These are phyloP conservation scores for Drosophila ezoana DNA, from an alignment of 2,888 invertebrate species.

Conservation along the genomic window DNA sequence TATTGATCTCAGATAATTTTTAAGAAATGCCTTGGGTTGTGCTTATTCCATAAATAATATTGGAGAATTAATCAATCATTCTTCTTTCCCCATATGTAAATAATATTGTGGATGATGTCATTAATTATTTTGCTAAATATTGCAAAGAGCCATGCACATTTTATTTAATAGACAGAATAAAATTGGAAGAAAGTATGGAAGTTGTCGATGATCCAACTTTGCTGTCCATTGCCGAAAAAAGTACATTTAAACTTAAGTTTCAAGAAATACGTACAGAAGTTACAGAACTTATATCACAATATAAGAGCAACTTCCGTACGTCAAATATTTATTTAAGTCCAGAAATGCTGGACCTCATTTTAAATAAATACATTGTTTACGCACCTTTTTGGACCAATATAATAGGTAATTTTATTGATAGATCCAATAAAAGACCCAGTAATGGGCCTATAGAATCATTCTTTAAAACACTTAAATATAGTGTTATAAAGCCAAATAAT, in stretches of 20 bases:
- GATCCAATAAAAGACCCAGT: not conserved
- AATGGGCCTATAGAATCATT: conserved; percentile 4
- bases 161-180: not conserved
- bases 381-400: too few relatives aligned
- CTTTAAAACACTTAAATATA: conserved; percentile 3
- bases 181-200: not conserved
- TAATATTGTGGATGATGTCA: not conserved
- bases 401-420: not conserved
- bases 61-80: too few relatives aligned
- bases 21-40: too few relatives aligned
- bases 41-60: too few relatives aligned
- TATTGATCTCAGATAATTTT: too few relatives aligned
- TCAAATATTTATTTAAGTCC: not conserved
- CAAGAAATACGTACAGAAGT: not conserved
- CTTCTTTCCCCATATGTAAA: not conserved
- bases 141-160: too few relatives aligned
- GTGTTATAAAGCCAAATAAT: not conserved
- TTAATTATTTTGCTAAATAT: not conserved
- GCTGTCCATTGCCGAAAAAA: not conserved
- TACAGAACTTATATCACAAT: not conserved
- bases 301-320: not conserved
- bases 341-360: not conserved
- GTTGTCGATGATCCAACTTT: not conserved
- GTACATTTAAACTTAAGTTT: not conserved
- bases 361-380: too few relatives aligned